Evolutionary conservation across 1,140 invertebrate species (phyloP), one percentile per base, ranked within the genome.

Genomic region (Papilio glaucus): DNA sequence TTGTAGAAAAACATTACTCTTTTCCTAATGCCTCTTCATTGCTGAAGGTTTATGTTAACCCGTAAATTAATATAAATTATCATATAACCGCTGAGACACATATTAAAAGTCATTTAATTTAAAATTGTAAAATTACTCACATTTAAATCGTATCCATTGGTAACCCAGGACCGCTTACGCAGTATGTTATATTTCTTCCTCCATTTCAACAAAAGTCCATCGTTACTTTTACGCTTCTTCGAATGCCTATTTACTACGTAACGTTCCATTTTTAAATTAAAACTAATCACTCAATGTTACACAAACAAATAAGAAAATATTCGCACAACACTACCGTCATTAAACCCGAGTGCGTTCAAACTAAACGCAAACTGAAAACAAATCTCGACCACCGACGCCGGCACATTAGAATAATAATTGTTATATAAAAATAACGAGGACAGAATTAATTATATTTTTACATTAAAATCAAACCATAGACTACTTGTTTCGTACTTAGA

Each of bases 371-470:
- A 75, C 72, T 81, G 61, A 85, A 82, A 83, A 87, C 81, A 85
- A 81, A 83, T 77, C 78, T 76, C 76, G 42, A 78, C 71, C 72
- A 84, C 76, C 72, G 72, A 24, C 76, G 75, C 75, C 63, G 73
- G 73, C 71, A 82, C 69, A 88, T 84, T 84, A 83, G 73, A 82
- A 78, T 81, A 76, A 78, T 81, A 76, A 69, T 76, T 67, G 81
- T 90, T 89, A 89, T 83, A 87, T 89, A 90, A 89, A 88, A 80
- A 72, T 83, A 85, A 86, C 84, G 77, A 83, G 79, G 76, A 80
- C 67, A 74, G 79, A 83, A 85, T 86, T 89, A 86, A 88, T 87
- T 86, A 86, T 75, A 76, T 71, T 72, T 82, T 63, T 81, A 84
- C 82, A 82, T 18, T 18, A 9, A 69, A 26, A 53, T 37, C 18